Evolutionary conservation across 2,888 invertebrate genomes (phyloP), one percentile per base, ranked within the genome.

Genomic region (Octodonta nipae): DNA sequence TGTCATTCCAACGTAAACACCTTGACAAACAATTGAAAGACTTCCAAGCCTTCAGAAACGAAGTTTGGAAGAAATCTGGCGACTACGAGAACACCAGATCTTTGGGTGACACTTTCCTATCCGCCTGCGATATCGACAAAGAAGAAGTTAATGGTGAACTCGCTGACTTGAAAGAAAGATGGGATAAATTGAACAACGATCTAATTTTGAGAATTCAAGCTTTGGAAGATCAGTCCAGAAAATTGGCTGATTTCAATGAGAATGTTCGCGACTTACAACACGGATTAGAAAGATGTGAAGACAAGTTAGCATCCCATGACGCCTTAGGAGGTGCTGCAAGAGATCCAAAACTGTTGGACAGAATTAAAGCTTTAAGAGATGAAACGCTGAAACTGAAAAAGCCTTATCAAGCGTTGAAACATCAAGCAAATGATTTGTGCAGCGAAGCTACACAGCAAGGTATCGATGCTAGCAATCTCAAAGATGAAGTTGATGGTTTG

Each of bases 31-130:
- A 89, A 55, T 65, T 93, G 3, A 78, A 82, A 32, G 91, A 92
- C 49, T 64, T 92, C 33, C 87, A 89, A 51, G 73, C 74, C 29
- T 83, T 93, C 68, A 75, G 91, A 47, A 91, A 89, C 51, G 93
- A 93, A 50, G 78, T 92, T 1, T 85, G 89, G 80, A 87, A 89
- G 59, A 85, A 84, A 51, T 84, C 87, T 8, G 89, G 89, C 6
- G 93, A 93, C 61, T 91, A 82, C 50, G 93, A 93, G 52, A 86
- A 84, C 58, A 82, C 84, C 44, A 77, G 78, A 53, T 78, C 79
- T 0, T 65, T 86, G 3, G 92, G 92, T 1, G 89, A 91, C 50
- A 78, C 85, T 0, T 86, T 93, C 67, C 70, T 92, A 30, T 74
- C 77, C 0, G 74, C 84, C 28, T 91, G 91, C 46, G 92, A 93